Percentiles rank a stretch among this genome's conserved stretches.
Evolutionary conservation across 1,140 invertebrate genomes (phyloP).

Genomic region (Pristionchus pacificus): DNA sequence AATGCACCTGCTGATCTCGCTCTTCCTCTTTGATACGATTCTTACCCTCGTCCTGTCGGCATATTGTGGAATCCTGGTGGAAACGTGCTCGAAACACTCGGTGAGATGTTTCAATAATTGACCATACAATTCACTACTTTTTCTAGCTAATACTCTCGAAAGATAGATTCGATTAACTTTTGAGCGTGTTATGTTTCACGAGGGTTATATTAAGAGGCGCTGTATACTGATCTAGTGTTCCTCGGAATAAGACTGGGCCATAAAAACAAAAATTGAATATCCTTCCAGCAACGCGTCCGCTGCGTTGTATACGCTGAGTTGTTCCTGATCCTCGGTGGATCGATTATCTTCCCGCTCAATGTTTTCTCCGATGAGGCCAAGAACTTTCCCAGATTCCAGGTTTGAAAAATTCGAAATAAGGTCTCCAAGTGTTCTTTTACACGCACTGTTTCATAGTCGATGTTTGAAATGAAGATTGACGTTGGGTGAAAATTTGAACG

Average conservation of each 20-base stretch:
- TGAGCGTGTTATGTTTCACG: no score
- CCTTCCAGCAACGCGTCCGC: slow-evolving; percentile 47
- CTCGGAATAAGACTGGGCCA: no score
- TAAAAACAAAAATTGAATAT: slow-evolving; percentile 38
- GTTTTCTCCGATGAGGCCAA: slow-evolving; percentile 14
- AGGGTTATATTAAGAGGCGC: no score
- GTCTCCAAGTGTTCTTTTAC: background rate
- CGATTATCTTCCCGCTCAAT: slow-evolving; percentile 38
- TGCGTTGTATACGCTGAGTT: slow-evolving; percentile 50
- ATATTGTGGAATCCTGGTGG: slow-evolving; percentile 56
- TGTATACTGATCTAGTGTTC: no score
- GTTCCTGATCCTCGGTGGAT: slow-evolving; percentile 40
- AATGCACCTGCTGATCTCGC: slow-evolving; percentile 54
- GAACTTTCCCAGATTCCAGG: slow-evolving; percentile 16
- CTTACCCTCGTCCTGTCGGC: slow-evolving; percentile 58
- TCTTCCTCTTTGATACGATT: slow-evolving; percentile 58
- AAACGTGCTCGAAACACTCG: slow-evolving; percentile 25
- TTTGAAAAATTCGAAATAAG: background rate
- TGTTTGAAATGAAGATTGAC: background rate
- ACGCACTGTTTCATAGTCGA: background rate
- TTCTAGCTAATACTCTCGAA: background rate
- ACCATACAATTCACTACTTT: background rate
- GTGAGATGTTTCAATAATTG: background rate
- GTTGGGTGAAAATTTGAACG: background rate
- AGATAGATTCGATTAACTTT: no score